Evolutionary conservation across 2,797 vertebrate species (phyloP).

Genomic region (Uromys caudimaculatus): DNA sequence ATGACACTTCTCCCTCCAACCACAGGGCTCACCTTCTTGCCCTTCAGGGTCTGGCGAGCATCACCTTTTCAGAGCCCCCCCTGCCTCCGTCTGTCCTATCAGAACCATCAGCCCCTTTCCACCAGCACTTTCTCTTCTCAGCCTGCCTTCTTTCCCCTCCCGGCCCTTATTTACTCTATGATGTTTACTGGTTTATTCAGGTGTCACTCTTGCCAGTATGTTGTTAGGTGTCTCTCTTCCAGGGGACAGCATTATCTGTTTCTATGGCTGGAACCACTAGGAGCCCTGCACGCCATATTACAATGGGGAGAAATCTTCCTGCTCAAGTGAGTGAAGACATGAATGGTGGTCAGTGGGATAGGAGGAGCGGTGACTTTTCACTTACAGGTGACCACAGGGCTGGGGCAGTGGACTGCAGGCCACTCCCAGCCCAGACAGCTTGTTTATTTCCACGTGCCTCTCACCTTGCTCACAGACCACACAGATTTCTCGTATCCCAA

Average conservation of each 20-base stretch:
- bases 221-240: neutral
- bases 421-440: neutral
- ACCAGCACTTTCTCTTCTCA: neutral
- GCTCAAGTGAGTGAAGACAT: neutral
- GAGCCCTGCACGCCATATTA: no score
- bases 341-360: neutral
- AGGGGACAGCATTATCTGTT: neutral
- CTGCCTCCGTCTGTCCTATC: neutral
- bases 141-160: neutral
- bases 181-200: neutral
- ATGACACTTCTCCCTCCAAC: neutral
- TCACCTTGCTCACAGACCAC: constrained; percentile 57
- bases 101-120: neutral
- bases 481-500: constrained; percentile 48
- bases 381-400: neutral
- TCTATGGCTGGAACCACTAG: neutral
- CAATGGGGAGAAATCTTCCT: neutral
- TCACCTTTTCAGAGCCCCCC: neutral
- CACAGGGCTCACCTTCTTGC: neutral
- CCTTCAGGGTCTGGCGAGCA: neutral
- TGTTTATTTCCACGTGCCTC: neutral
- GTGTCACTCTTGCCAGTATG: neutral
- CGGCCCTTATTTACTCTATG: neutral
- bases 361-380: neutral
- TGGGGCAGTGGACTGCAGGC: no score